Percentiles rank a stretch among this genome's conserved stretches.
Conservation (phyloP, 2,888 invertebrate species). For the Apoda limacodes region DNA sequence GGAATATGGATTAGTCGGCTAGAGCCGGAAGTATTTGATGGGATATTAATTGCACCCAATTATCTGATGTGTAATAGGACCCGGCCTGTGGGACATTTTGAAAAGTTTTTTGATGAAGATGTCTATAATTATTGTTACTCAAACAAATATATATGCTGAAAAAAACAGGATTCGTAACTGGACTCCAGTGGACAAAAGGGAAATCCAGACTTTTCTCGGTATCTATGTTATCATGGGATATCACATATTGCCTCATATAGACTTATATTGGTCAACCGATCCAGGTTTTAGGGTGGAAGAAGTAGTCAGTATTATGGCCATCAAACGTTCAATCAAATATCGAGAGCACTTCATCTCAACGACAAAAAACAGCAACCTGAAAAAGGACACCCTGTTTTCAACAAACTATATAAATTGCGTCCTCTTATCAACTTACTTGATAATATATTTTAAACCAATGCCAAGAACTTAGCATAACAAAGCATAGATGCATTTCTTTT, state of each 20-base stretch:
- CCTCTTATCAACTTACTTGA: slow-evolving; percentile 11
- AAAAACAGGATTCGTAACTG: slow-evolving; percentile 2
- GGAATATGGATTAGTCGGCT: slow-evolving; percentile 5
- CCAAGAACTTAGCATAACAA: slow-evolving; percentile 16
- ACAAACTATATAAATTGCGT: slow-evolving; percentile 20
- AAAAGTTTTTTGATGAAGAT: slow-evolving; percentile 7
- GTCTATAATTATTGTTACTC: slow-evolving; percentile 5
- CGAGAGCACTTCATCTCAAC: slow-evolving; percentile 21
- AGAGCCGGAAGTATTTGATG: slow-evolving; percentile 7
- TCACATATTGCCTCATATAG: slow-evolving; percentile 19
- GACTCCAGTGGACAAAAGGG: slow-evolving; percentile 5
- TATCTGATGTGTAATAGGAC: slow-evolving; percentile 3
- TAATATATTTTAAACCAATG: slow-evolving; percentile 15
- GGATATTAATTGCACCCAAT: slow-evolving; percentile 4
- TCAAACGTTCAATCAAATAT: slow-evolving; percentile 21
- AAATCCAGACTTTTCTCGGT: slow-evolving; percentile 22
- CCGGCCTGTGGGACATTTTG: slow-evolving; percentile 5
- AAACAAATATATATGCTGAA: slow-evolving; percentile 8
- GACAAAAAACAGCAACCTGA: slow-evolving; percentile 20
- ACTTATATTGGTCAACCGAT: slow-evolving; percentile 24
- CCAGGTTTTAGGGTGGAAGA: slow-evolving; percentile 18
- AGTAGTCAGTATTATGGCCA: slow-evolving; percentile 22
- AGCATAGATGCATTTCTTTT: slow-evolving; percentile 23
- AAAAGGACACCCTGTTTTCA: slow-evolving; percentile 17
- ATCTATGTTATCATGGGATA: slow-evolving; percentile 21